Evolutionary conservation across 23 tunicate genomes (phyloP).

Genomic region (Styela clava): DNA sequence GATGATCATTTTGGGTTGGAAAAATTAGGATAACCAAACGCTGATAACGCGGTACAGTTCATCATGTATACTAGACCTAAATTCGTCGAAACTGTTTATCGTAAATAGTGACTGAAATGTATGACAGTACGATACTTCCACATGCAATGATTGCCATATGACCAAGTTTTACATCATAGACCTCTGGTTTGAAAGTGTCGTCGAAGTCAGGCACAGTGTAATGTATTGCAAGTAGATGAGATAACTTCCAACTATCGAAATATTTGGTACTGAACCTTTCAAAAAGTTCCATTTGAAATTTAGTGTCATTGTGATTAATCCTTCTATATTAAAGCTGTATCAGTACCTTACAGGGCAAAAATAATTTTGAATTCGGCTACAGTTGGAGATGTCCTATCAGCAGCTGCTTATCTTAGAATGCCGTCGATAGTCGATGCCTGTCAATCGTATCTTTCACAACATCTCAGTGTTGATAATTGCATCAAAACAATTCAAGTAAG

Average conservation of each 20-base stretch:
- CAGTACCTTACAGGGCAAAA: conserved; percentile 47
- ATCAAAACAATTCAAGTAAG: conserved; percentile 51
- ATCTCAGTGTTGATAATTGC: conserved; percentile 39
- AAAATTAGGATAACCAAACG: too few species aligned
- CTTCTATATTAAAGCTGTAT: not conserved
- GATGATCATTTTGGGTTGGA: too few species aligned
- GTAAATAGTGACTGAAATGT: too few species aligned
- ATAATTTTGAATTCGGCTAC: conserved; percentile 33
- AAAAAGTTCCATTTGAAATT: not conserved
- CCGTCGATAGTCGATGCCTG: conserved; percentile 58
- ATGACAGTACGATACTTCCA: too few species aligned
- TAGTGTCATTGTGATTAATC: not conserved
- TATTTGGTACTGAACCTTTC: too few species aligned
- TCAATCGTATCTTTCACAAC: conserved; percentile 25
- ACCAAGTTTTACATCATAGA: not conserved
- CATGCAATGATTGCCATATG: too few species aligned
- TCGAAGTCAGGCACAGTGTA: not conserved
- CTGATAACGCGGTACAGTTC: not conserved
- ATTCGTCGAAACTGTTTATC: too few species aligned
- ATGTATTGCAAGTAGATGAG: too few species aligned
- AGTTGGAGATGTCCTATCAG: conserved; percentile 56
- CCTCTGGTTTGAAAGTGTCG: not conserved
- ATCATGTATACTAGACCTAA: too few species aligned
- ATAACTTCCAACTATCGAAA: too few species aligned
- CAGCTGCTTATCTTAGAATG: conserved; percentile 65